Base-by-base conservation (phyloP, 1,140 invertebrate genomes). In the Drosophila burlai region DNA sequence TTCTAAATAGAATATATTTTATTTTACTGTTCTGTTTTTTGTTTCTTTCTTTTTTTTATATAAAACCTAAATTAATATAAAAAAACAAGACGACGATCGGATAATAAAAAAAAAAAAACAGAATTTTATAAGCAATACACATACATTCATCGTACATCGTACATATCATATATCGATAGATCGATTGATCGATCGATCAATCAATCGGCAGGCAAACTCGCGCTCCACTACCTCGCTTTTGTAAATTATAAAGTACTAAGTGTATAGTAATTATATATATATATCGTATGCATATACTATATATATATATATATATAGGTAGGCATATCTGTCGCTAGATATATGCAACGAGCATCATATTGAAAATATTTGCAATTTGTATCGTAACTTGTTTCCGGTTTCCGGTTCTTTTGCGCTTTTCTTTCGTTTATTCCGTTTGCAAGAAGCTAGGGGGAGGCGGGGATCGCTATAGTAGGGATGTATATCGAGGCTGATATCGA, bases 1-100 rank as follows among this genome's bases (percentile, higher is more conserved):
- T 83, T 87, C 84, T 89, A 87, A 89, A 87, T 89, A 87, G 77
- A 87, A 89, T 87, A 84, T 89, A 81, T 54, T 87, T 78, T 89
- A 87, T 87, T 87, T 87, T 89, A 89, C 72, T 73, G 60, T 81
- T 83, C 57, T 84, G 65, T 80, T 83, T 52, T 52, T 34, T 52
- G 16, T 13, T 29, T 50, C 8, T 26, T 34, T 50, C 24, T 24
- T 24, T 24, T 24, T 49, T 55, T 55, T 89, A 90, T 90, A 81
- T 89, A 89, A 89, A 89, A 89, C 85, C 78, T 90, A 90, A 84
- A 87, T 81, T 79, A 89, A 89, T 81, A 81, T 80, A 47, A 47
- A 47, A 47, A 90, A 89, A 84, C 77, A 87, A 81, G 77, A 89
- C 77, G 79, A 63, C 42, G 18, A 55, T 55, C 52, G 18, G 36